These are phyloP conservation scores for Trachelus stipa DNA, from an alignment of 2,888 invertebrate species.

Conservation along the genomic window DNA sequence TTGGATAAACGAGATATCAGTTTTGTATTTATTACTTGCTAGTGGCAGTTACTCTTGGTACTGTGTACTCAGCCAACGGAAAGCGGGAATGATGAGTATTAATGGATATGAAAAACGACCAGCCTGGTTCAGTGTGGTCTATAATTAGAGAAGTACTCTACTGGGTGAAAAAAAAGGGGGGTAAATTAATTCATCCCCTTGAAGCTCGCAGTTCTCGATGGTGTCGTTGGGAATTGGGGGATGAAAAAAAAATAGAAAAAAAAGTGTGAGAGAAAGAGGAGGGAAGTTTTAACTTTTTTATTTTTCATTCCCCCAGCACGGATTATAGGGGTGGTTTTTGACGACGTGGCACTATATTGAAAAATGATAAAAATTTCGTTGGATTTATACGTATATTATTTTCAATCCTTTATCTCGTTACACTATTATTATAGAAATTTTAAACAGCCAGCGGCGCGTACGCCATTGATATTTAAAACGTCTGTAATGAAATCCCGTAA, in stretches of 20 bases:
- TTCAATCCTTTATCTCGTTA: not conserved
- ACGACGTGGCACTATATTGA: not conserved
- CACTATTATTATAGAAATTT: not conserved
- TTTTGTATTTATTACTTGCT: not conserved
- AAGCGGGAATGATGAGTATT: not conserved
- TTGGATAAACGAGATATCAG: not conserved
- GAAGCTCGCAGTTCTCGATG: not conserved
- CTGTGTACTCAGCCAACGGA: not conserved
- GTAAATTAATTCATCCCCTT: not conserved
- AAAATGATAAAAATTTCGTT: too few species aligned
- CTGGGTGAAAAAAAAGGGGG: too few species aligned
- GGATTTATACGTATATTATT: not conserved
- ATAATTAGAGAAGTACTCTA: not conserved
- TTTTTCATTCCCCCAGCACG: not conserved
- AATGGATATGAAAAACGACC: not conserved
- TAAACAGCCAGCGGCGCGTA: not conserved
- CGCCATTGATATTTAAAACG: not conserved
- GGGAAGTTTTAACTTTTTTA: not conserved
- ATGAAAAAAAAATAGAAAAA: not conserved
- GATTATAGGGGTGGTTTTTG: not conserved
- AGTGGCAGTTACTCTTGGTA: not conserved
- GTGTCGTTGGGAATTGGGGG: not conserved
- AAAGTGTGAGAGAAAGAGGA: not conserved
- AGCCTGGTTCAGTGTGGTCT: not conserved
- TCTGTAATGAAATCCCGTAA: not conserved